Base-by-base conservation (phyloP, 1,140 invertebrate genomes). In the Diorhabda elongata region DNA sequence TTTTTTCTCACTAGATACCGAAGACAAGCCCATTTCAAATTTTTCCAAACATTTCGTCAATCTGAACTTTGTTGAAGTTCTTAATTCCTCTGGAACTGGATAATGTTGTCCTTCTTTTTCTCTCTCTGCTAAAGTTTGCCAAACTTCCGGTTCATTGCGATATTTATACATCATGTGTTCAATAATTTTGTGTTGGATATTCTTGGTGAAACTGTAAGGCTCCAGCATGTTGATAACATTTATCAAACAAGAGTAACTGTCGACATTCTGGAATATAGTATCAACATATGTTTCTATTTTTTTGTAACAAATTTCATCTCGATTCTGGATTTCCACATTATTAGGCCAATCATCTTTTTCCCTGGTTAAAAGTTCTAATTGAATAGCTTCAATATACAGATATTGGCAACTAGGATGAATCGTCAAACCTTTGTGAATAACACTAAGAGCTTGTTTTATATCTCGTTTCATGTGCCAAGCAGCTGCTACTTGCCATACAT, bases 41-140 rank as follows among this genome's bases (percentile, higher is more conserved):
- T 72, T 72, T 2, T 64, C 47, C 58, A 74, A 65, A 56, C 70
- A 69, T 44, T 47, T 44, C 3, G 45, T 11, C 43, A 65, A 44
- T 44, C 66, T 11, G 8, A 60, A 61, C 56, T 69, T 68, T 58
- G 67, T 57, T 42, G 66, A 67, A 11, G 47, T 65, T 58, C 44
- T 65, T 42, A 52, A n/a, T n/a, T 52, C 47, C 6, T 52, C 47
- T 52, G 47, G 47, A 6, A 52, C 6, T 8, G 47, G 47, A 52
- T 52, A 52, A n/a, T 52, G 47, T 4, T 52, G 6, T 52, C 75
- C 71, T 66, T 69, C 69, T 44, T 56, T 67, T 68, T 75, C 75
- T 44, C 75, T 69, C 61, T 74, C 63, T 7, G 73, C 75, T 58
- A 76, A 62, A 42, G 67, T 61, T 44, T 76, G 69, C 75, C 75